Base-by-base conservation (phyloP, 2,113 vertebrate genomes). In the Siphamia tubifer region DNA sequence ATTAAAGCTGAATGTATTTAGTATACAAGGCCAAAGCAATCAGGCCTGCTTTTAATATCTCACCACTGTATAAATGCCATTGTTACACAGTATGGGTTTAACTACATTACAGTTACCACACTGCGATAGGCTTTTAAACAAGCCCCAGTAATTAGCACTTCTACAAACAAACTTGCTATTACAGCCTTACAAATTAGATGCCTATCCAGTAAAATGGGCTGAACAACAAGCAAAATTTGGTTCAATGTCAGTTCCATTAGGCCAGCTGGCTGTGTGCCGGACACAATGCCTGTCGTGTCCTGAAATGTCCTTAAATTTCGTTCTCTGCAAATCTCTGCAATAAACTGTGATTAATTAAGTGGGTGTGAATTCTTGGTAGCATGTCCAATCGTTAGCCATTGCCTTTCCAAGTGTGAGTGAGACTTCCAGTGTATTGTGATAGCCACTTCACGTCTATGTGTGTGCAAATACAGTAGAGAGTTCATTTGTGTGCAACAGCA, bases 91-190 rank as follows among this genome's bases (percentile, higher is more conserved):
- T 60, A 31, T 47, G 56, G 21, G 48, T 77, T 79, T 47, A 72
- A 76, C 48, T 56, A 24, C 2, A 32, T 72, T 74, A 66, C 58
- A 62, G 69, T 80, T 57, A 51, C 34, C 52, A 45, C 64, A 40
- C 63, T 57, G 45, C 31, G 42, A 63, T 69, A 36, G 11, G 68
- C 72, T 66, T 70, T 72, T 60, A 80, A 74, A 84, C 45, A 53
- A 65, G 49, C 32, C 40, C 49, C 25, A 44, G 19, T 72, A 76
- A 77, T 77, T 78, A 71, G 52, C 78, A 67, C 39, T 65, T 73
- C 64, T 51, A 38, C 74, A 80, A 85, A 80, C 70, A 74, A 64
- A 72, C 65, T 60, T 65, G 58, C 63, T 58, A 58, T 77, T 68
- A 67, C 44, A 43, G 53, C 53, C 28, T 74, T 35, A 54, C 65